Evolutionary conservation across 92 coral and sea anemone genomes (phyloP), one percentile per base, ranked within the genome.

Genomic region (Epizoanthus illoricatus): DNA sequence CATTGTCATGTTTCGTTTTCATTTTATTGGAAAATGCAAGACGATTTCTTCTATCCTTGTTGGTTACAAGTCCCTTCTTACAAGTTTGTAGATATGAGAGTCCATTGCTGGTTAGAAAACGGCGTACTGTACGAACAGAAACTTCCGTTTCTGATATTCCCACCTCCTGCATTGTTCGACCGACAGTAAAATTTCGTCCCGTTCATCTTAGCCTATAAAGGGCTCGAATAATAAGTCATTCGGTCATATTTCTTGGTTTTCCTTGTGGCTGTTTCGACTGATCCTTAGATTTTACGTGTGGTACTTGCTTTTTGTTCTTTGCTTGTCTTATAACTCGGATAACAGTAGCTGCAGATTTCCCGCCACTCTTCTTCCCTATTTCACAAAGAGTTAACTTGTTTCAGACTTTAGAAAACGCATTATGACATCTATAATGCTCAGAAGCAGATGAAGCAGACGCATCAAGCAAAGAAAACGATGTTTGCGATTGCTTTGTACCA

Each of bases 151-250:
- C 45, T 71, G 43, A 45, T 45, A 5, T 45, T 45, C 49, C 75
- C 20, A 41, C 17, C 28, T 72, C 63, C 20, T 72, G 76, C 10
- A 72, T 72, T 72, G 52, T 45, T 5, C 76, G 20, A 19, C 62
- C 1, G 8, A 52, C 76, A n/a, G 62, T 20, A 72, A 49, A 72
- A 49, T 47, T 72, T 19, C 39, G 41, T 63, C 52, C 61, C 54
- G 42, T 73, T 7, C 62, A 43, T 61, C 78, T 52, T 73, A 52
- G 18, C 12, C 62, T 59, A 52, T 73, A 19, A 59, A 73, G 57
- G 55, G 78, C 17, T 73, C 40, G 52, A 6, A 71, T 71, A 68
- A 70, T 81, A 10, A 28, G 78, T 71, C 23, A 19, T 73, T 73
- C 78, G 2, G 21, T 18, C 0, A 49, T 52, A 13, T 73, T 52